Evolutionary conservation across 2,113 vertebrate species (phyloP), one percentile per base, ranked within the genome.

Genomic region (Anolis sagrei): DNA sequence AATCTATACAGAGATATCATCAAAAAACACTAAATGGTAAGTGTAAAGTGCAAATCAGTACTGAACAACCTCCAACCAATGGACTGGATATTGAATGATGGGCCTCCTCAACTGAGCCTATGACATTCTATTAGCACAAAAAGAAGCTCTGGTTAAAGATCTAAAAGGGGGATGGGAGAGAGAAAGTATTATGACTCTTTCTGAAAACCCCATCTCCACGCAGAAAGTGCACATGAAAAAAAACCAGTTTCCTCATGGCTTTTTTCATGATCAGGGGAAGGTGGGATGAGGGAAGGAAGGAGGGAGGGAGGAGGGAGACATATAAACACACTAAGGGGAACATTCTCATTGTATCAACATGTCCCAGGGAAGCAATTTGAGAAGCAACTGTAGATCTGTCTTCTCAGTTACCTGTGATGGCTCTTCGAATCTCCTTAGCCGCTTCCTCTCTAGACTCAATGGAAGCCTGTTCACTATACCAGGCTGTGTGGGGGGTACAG

Each of bases 401-500:
- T 86, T 54, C 39, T 87, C 29, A 19, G 62, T 93, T 94, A 98
- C 98, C 98, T 89, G 97, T 97, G 92, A 98, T 98, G 89, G 98
- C 98, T 73, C 98, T 96, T 77, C 98, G 97, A 72, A 98, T 97
- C 93, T 98, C 97, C 92, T 97, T 97, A 93, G 98, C 98, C 79
- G 97, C 98, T 8, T 98, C 97, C 91, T 98, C 98, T 48, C 98
- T 96, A 89, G 97, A 97, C 90, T 98, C 97, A 87, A 98, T 97
- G 34, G 97, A 97, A 70, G 98, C 98, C 94, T 98, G 98, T 92
- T 98, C 98, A 78, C 98, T 98, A 94, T 98, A 98, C 98, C 98
- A 98, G 79, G 98, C 97, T 83, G 97, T 97, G 93, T 98, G 98
- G 58, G 98, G 98, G 88, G 97, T 98, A 93, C 98, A 98, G 95